Evolutionary conservation across 2,113 vertebrate genomes (phyloP).

Genomic region (Megaptera novaeangliae): DNA sequence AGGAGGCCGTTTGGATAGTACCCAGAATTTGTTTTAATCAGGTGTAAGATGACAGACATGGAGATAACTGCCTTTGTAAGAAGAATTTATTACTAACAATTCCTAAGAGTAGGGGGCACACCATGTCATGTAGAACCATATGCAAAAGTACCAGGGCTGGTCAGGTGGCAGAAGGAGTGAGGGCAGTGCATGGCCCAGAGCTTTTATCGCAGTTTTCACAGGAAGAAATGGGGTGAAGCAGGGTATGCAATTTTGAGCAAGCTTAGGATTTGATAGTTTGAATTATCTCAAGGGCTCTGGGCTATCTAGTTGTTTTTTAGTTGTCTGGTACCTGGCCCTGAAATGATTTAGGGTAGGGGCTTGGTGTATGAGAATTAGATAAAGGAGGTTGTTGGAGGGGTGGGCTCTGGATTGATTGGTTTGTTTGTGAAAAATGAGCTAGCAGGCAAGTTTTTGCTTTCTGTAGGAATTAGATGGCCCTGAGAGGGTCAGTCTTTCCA

Average conservation of each 20-base stretch:
- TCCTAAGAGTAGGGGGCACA: neutral
- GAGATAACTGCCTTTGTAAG: neutral
- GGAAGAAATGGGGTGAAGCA: neutral
- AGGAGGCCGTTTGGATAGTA: neutral
- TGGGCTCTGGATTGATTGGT: too few species aligned
- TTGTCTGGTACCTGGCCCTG: neutral
- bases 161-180: accelerated
- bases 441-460: accelerated
- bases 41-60: neutral
- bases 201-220: neutral
- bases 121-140: accelerated
- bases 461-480: neutral
- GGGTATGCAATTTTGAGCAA: accelerated
- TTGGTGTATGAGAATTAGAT: neutral
- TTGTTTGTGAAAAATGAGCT: neutral
- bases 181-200: accelerated
- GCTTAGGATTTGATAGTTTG: neutral
- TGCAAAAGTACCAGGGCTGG: too few species aligned
- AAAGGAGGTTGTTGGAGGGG: accelerated
- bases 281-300: neutral
- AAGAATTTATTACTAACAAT: neutral
- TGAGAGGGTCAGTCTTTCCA: neutral
- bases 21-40: neutral
- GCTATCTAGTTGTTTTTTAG: too few species aligned
- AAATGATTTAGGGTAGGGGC: neutral